Conservation (phyloP, 2,888 invertebrate species). For the Lordiphosa andalusiaca region DNA sequence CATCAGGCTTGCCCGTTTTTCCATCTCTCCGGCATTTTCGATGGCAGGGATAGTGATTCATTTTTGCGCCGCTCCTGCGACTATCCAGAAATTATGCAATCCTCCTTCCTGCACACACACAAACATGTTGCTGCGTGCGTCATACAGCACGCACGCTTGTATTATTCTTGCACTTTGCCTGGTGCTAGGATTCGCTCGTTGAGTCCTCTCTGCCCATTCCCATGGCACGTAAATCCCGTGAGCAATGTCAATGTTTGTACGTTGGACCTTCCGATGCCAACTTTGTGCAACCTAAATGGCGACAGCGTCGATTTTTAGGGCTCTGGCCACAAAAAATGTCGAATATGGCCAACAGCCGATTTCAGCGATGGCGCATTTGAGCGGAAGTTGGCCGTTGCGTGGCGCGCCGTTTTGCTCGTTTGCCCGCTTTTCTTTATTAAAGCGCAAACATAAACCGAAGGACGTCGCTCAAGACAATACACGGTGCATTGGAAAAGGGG, state of each 20-base stretch:
- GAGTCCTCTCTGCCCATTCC: constrained; percentile 34
- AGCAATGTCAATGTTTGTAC: constrained; percentile 68
- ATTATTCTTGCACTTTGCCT: constrained; percentile 64
- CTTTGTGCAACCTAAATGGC: constrained; percentile 36
- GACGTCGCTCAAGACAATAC: constrained; percentile 38
- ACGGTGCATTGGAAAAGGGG: constrained; percentile 20
- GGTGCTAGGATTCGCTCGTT: constrained; percentile 13
- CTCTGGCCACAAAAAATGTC: constrained; percentile 23
- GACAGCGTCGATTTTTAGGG: constrained; percentile 10
- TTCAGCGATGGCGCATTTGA: constrained; percentile 34
- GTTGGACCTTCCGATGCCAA: constrained; percentile 30
- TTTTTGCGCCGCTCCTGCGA: constrained; percentile 23
- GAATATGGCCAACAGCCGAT: constrained; percentile 34
- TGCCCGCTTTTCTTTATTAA: constrained; percentile 49
- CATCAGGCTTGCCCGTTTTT: constrained; percentile 1
- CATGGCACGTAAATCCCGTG: constrained; percentile 62
- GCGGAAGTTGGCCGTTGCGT: constrained; percentile 60
- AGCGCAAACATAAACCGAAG: constrained; percentile 50
- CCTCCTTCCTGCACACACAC: constrained; percentile 40
- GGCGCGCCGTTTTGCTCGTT: constrained; percentile 46
- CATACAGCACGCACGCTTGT: constrained; percentile 21
- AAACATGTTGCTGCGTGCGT: constrained; percentile 41
- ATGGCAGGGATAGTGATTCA: not conserved
- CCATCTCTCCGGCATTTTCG: constrained; percentile 3
- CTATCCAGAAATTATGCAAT: constrained; percentile 39